Conservation (phyloP, 2,113 vertebrate genomes). For the Saccopteryx leptura region DNA sequence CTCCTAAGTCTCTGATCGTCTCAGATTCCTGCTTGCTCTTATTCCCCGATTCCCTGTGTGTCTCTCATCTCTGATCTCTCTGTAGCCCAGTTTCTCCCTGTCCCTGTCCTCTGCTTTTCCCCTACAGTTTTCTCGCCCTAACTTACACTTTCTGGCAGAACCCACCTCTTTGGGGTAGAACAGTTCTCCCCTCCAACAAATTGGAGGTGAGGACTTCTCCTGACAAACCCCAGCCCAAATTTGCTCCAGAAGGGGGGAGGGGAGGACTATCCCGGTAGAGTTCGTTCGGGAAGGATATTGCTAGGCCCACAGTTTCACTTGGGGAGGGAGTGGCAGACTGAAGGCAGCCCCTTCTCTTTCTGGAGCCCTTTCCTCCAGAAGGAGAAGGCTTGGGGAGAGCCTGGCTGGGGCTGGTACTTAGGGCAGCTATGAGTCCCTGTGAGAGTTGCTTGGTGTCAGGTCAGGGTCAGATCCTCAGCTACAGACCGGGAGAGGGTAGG, state of each 20-base stretch:
- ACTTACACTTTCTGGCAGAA: conserved; percentile 30
- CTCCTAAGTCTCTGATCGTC: background rate
- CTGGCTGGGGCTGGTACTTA: background rate
- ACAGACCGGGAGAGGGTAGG: background rate
- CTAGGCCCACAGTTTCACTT: background rate
- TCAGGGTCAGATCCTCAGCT: conserved; percentile 5
- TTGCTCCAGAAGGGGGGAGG: background rate
- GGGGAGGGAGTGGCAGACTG: background rate
- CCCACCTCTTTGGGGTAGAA: conserved; percentile 45
- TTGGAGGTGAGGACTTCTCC: conserved; percentile 30
- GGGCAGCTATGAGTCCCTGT: background rate
- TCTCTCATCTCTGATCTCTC: background rate
- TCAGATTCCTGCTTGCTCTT: background rate
- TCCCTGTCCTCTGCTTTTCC: background rate
- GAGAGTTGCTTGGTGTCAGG: background rate
- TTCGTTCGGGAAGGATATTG: background rate
- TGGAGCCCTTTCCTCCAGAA: conserved; percentile 34
- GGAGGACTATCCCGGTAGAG: background rate
- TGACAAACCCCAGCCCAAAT: background rate
- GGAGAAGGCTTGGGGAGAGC: background rate
- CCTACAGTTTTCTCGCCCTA: background rate
- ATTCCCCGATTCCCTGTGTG: background rate
- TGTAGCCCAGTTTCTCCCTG: background rate
- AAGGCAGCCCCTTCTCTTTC: background rate
- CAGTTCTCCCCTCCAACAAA: background rate